phyloP scores from a whole-genome alignment of 1,140 invertebrate species.

The Drosophila quadrilineata region DNA sequence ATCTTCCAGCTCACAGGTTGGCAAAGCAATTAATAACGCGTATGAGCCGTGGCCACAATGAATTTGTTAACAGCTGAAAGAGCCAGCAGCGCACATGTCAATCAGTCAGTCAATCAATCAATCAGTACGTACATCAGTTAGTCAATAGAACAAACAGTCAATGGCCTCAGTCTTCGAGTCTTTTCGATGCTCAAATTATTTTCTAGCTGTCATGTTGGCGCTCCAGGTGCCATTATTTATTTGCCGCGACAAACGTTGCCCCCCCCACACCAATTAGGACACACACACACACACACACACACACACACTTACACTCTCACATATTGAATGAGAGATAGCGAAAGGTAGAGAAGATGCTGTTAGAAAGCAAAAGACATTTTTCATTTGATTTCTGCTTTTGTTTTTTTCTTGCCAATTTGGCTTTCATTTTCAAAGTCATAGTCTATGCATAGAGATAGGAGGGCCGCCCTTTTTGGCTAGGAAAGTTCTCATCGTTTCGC shows the following conservation, averaged over 20 bases:
- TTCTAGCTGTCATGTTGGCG: constrained; percentile 44
- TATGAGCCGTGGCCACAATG: constrained; percentile 56
- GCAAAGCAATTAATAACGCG: constrained; percentile 67
- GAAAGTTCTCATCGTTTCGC: constrained; percentile 58
- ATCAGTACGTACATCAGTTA: constrained; percentile 32
- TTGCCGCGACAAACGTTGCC: constrained; percentile 58
- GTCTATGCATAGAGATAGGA: too few species aligned
- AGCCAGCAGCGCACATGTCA: constrained; percentile 56
- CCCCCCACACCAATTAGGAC: constrained; percentile 67
- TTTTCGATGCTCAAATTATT: constrained; percentile 28
- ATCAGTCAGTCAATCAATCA: constrained; percentile 59
- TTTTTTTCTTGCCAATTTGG: constrained; percentile 74
- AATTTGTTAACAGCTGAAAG: constrained; percentile 62
- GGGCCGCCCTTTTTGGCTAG: constrained; percentile 49
- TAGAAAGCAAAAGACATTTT: constrained; percentile 54
- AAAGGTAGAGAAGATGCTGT: too few species aligned
- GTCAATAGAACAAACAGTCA: constrained; percentile 50
- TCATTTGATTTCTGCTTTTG: constrained; percentile 51
- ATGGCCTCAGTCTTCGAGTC: constrained; percentile 43
- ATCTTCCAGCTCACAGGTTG: constrained; percentile 47
- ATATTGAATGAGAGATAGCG: too few species aligned
- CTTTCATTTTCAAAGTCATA: constrained; percentile 79
- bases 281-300: too few species aligned
- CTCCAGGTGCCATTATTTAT: constrained; percentile 77
- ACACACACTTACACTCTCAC: too few species aligned